Evolutionary conservation across 2,797 vertebrate species (phyloP).

Genomic region (Myotis daubentonii): DNA sequence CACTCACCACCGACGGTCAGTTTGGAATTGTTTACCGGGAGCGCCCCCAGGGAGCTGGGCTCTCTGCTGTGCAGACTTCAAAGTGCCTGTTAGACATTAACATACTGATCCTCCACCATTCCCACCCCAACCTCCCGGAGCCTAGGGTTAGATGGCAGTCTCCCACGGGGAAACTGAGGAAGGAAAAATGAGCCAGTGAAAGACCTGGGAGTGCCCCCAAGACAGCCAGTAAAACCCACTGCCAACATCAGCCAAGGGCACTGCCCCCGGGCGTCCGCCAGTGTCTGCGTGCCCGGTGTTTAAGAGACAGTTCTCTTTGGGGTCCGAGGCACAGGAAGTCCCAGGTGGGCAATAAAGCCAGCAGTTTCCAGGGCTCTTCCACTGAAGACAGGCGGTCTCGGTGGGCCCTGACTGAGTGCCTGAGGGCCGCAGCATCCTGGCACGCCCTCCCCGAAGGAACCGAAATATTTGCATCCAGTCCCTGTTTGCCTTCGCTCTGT

Average conservation of each 20-base stretch:
- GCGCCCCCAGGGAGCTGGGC: not conserved
- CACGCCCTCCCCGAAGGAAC: not conserved
- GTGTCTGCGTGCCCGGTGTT: fast-evolving
- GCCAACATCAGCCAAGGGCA: not conserved
- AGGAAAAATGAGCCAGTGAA: not conserved
- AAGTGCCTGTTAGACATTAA: constrained; percentile 14
- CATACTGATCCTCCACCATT: not conserved
- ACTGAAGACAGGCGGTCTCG: not conserved
- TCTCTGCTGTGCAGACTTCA: constrained; percentile 28
- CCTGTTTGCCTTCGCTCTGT: not conserved
- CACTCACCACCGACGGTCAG: not conserved
- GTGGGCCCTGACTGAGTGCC: not conserved
- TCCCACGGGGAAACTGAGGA: constrained; percentile 45
- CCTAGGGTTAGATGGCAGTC: not conserved
- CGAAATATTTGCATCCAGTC: not conserved
- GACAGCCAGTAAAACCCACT: not conserved
- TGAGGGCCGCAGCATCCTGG: not conserved
- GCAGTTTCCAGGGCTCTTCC: not conserved
- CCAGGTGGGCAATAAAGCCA: not conserved
- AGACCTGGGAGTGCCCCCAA: not conserved
- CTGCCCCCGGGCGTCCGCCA: not conserved
- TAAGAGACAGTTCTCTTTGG: not conserved
- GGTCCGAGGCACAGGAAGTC: not conserved
- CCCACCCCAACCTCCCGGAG: not conserved
- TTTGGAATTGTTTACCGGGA: constrained; percentile 14